Evolutionary conservation across 1,140 invertebrate genomes (phyloP), one percentile per base, ranked within the genome.

Genomic region (Diploscapter pachys): DNA sequence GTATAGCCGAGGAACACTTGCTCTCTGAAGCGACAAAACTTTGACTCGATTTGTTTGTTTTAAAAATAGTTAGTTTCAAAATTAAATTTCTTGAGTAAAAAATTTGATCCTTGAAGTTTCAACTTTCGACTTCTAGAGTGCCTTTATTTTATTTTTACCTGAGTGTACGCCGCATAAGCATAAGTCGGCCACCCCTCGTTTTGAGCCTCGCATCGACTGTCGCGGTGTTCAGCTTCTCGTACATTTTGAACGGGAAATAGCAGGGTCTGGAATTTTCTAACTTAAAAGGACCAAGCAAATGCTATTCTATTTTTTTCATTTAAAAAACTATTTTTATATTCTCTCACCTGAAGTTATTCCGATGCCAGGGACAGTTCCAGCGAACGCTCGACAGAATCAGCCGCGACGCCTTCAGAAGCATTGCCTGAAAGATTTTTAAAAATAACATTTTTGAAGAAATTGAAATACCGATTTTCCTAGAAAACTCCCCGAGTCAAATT

Each of bases 131-230:
- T 31, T 31, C 31, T 31, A 31, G 31, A 31, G 31, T 31, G 31
- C 31, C 31, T 31, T 31, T 31, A 31, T 31, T 31, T 31, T 31
- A 31, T 31, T 31, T 31, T 31, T 31, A 31, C 31, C 80, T 70
- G n/a, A 82, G 78, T 52, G 82, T 73, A 49, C 82, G 70, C 57
- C 81, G 62, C 82, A 82, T 82, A 62, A 83, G 62, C 71, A 83
- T 81, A 5, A 82, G 61, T 51, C 81, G 74, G 11, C 81, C 81
- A n/a, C 80, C 81, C 11, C 66, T 63, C n/a, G 80, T 83, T 63
- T 80, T 61, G 9, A 68, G 63, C 31, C 80, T 73, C n/a, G 67
- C 77, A 62, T 80, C 77, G 31, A 81, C 72, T 50, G 73, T 77
- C 8, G 72, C 71, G 8, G 70, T 64, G 62, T 69, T 71, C 31